Conservation (phyloP, 1,140 invertebrate species). For the Nymphalis io region DNA sequence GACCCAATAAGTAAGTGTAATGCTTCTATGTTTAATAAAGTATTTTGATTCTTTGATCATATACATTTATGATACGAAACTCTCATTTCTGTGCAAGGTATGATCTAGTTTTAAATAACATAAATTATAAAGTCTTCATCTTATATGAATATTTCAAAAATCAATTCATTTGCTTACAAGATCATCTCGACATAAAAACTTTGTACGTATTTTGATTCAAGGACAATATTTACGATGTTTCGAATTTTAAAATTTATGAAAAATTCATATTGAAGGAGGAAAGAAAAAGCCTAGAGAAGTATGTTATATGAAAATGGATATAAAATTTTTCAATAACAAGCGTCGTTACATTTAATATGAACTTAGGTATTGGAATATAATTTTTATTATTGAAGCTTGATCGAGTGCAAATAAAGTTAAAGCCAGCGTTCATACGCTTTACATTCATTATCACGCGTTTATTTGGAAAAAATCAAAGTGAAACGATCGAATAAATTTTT, state of each 20-base stretch:
- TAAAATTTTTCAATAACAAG: not conserved
- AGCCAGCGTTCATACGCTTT: not conserved
- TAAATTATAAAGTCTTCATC: too few relatives aligned
- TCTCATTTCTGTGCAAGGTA: too few relatives aligned
- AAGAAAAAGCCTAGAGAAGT: not conserved
- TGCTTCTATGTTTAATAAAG: too few relatives aligned
- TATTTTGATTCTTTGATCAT: too few relatives aligned
- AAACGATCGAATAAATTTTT: conserved; percentile 20
- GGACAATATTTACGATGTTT: not conserved
- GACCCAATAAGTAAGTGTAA: too few relatives aligned
- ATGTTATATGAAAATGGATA: not conserved
- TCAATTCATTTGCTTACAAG: too few relatives aligned
- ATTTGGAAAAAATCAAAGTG: not conserved
- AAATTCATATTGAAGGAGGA: not conserved
- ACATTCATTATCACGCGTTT: not conserved
- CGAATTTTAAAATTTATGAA: not conserved
- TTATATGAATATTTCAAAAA: too few relatives aligned
- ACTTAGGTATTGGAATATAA: not conserved
- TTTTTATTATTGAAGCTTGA: conserved; percentile 6
- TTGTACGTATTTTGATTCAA: not conserved
- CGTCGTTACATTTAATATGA: not conserved
- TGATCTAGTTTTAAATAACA: too few relatives aligned
- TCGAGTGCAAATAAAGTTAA: not conserved
- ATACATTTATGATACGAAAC: too few relatives aligned
- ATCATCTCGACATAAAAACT: too few relatives aligned